phyloP scores from a whole-genome alignment of 2,888 invertebrate genomes.

The Camponotus fellah region DNA sequence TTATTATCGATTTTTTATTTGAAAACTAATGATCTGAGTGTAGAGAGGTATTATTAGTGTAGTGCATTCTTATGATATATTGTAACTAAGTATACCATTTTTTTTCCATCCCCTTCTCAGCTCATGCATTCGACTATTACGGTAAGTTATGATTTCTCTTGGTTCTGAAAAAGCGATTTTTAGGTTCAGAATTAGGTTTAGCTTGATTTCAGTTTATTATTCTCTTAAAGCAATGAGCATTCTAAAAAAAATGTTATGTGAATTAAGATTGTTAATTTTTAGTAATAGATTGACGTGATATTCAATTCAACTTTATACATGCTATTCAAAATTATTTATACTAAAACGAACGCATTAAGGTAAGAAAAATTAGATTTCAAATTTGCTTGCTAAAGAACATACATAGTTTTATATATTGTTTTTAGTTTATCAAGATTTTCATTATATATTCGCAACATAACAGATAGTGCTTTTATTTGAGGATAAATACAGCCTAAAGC shows the following conservation, averaged over 20 bases:
- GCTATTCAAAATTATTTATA: constrained; percentile 37
- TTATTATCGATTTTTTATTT: constrained; percentile 29
- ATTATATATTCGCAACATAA: constrained; percentile 2
- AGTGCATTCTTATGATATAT: constrained; percentile 76
- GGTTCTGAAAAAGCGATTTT: constrained; percentile 81
- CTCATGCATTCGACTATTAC: constrained; percentile 99
- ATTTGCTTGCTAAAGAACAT: constrained; percentile 23
- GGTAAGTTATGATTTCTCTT: constrained; percentile 96
- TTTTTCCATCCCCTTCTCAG: constrained; percentile 87
- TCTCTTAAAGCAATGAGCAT: constrained; percentile 53
- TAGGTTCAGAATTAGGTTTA: constrained; percentile 76
- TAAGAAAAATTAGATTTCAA: constrained; percentile 49
- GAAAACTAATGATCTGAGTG: constrained; percentile 76
- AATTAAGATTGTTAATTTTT: constrained; percentile 28
- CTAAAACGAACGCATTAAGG: constrained; percentile 49
- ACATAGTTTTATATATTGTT: not conserved
- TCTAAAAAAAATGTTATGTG: constrained; percentile 36
- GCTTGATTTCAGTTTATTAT: constrained; percentile 67
- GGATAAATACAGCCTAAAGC: not conserved
- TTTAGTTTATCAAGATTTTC: not conserved
- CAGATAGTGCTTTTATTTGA: constrained; percentile 15
- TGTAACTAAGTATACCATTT: constrained; percentile 84
- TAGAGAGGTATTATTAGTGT: constrained; percentile 79
- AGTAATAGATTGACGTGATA: constrained; percentile 45
- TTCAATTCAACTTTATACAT: constrained; percentile 36